These are phyloP conservation scores for Hypselothyrea guttata DNA, from an alignment of 2,888 invertebrate genomes.

Conservation along the genomic window DNA sequence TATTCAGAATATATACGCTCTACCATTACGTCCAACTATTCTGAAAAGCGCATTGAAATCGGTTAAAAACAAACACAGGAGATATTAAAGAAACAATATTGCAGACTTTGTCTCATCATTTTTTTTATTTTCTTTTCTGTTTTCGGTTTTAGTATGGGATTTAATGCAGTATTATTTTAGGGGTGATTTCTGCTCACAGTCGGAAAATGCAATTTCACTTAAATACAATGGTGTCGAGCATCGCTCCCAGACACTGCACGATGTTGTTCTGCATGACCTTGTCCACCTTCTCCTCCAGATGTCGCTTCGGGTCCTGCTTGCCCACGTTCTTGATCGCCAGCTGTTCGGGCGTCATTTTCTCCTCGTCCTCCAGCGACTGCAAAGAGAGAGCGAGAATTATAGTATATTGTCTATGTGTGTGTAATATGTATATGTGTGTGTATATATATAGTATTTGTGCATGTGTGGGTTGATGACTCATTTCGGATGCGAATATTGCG, in stretches of 20 bases:
- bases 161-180: conserved; percentile 19
- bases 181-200: conserved; percentile 41
- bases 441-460: too few species aligned
- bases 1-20: too few species aligned
- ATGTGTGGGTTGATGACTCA: too few species aligned
- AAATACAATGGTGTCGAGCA: conserved; percentile 96
- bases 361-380: conserved; percentile 96
- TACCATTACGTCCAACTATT: too few species aligned
- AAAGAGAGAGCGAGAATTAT: conserved; percentile 27
- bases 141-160: conserved; percentile 30
- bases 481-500: too few species aligned
- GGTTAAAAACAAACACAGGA: too few species aligned
- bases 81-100: too few species aligned
- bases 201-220: conserved; percentile 84
- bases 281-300: conserved; percentile 99
- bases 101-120: too few species aligned
- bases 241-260: conserved; percentile 98
- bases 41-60: too few species aligned
- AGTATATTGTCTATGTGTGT: too few species aligned
- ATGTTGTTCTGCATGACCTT: conserved; percentile 98
- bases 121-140: conserved; percentile 36
- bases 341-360: conserved; percentile 99
- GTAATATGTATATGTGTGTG: too few species aligned
- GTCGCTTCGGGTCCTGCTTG: conserved; percentile 99
- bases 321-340: conserved; percentile 99